These are phyloP conservation scores for Germaria angustata DNA, from an alignment of 2,888 invertebrate genomes.

Conservation along the genomic window DNA sequence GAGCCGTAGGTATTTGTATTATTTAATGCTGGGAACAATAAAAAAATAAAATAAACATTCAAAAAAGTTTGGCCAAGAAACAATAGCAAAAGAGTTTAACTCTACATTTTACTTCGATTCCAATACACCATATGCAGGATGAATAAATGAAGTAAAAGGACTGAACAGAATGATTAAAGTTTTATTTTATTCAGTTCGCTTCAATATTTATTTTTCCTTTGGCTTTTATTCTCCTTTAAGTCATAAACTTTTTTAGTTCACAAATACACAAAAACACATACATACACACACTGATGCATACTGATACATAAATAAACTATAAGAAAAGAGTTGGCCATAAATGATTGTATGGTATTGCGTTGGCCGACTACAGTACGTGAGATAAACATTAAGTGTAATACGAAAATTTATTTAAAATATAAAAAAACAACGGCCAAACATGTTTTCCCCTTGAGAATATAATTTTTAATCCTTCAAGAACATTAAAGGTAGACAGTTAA, in stretches of 20 bases:
- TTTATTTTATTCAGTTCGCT: background rate
- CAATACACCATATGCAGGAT: background rate
- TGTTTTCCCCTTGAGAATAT: background rate
- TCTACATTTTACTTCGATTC: background rate
- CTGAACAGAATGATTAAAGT: background rate
- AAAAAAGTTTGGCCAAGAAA: background rate
- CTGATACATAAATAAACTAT: background rate
- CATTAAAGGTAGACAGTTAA: background rate
- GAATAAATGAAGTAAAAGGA: background rate
- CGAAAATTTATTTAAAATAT: slow-evolving; percentile 7
- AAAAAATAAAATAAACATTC: slow-evolving; percentile 12
- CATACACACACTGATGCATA: background rate
- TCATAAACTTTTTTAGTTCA: background rate
- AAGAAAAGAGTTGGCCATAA: slow-evolving; percentile 20
- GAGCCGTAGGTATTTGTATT: background rate
- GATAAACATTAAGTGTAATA: slow-evolving; percentile 23
- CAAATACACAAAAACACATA: background rate
- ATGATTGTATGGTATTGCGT: slow-evolving; percentile 27
- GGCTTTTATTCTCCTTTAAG: background rate
- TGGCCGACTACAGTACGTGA: slow-evolving; percentile 20
- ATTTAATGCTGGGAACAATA: slow-evolving; percentile 23
- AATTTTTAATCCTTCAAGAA: background rate
- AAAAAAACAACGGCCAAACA: slow-evolving; percentile 13
- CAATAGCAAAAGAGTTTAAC: background rate
- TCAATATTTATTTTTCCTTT: background rate